Evolutionary conservation across 2,797 vertebrate genomes (phyloP).

Genomic region (Labroides dimidiatus): DNA sequence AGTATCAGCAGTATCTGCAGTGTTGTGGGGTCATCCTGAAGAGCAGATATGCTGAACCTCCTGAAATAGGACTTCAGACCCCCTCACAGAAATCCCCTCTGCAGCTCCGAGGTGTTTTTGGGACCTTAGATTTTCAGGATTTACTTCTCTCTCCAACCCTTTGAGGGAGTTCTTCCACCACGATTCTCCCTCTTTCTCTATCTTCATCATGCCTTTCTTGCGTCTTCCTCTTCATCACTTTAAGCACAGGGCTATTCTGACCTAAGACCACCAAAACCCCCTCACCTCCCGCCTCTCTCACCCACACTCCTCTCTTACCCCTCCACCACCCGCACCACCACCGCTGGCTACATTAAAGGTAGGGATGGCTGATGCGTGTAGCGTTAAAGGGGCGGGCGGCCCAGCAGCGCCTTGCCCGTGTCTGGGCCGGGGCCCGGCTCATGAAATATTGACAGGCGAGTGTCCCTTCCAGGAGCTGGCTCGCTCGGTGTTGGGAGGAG

Average conservation of each 20-base stretch:
- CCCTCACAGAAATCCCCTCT: neutral
- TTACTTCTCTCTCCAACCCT: constrained; percentile 16
- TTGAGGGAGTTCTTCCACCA: constrained; percentile 29
- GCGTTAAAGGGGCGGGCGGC: constrained; percentile 83
- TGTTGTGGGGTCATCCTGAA: constrained; percentile 7
- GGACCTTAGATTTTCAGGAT: constrained; percentile 21
- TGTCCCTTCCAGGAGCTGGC: constrained; percentile 88
- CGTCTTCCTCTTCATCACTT: constrained; percentile 22
- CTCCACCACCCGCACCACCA: constrained; percentile 11
- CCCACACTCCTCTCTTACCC: constrained; percentile 39
- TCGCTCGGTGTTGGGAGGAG: constrained; percentile 66
- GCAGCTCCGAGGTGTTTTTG: constrained; percentile 2
- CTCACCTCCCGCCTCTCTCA: constrained; percentile 24
- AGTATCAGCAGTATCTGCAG: constrained; percentile 1
- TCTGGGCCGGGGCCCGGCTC: constrained; percentile 82
- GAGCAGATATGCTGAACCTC: neutral
- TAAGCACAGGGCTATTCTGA: constrained; percentile 21
- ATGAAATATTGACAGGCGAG: constrained; percentile 86
- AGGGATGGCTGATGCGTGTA: constrained; percentile 79
- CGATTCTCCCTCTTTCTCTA: constrained; percentile 19
- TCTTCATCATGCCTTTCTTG: constrained; percentile 27
- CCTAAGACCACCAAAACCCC: constrained; percentile 28
- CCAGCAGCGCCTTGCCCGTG: constrained; percentile 76
- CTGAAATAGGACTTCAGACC: constrained; percentile 4
- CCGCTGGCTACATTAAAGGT: constrained; percentile 81